Conservation (phyloP, 1,140 invertebrate genomes). For the Melipona quadrifasciata region DNA sequence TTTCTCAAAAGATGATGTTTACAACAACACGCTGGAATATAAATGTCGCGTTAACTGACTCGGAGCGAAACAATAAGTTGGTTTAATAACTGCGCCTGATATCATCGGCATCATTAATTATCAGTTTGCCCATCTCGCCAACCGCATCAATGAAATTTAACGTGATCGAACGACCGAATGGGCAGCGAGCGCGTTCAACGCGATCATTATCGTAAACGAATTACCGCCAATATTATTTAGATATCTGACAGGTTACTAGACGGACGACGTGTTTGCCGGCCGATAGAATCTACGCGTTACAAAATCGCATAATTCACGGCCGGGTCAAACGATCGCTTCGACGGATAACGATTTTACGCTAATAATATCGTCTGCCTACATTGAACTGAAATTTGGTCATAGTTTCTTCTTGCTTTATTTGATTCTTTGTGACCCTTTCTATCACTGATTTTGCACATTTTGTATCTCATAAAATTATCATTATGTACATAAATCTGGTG, state of each 20-base stretch:
- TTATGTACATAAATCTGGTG: too few relatives aligned
- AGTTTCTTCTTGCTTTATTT: background rate
- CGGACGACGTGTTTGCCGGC: constrained; percentile 1
- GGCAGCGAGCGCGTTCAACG: constrained; percentile 3
- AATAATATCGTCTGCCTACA: background rate
- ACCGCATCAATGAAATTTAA: constrained; percentile 47
- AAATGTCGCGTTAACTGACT: background rate
- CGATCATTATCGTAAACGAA: constrained; percentile 43
- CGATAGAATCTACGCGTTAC: constrained; percentile 30
- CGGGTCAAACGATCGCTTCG: background rate
- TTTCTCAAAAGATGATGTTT: background rate
- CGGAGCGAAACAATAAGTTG: constrained; percentile 33
- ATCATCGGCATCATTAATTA: constrained; percentile 48
- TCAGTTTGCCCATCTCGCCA: constrained; percentile 38
- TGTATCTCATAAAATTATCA: too few relatives aligned
- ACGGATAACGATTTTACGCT: background rate
- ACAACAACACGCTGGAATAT: background rate
- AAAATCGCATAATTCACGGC: constrained; percentile 21
- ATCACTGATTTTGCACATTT: too few relatives aligned
- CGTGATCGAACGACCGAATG: constrained; percentile 16
- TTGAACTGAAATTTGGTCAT: background rate
- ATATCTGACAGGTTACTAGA: constrained; percentile 37
- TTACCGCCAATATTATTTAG: constrained; percentile 48
- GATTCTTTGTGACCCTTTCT: background rate
- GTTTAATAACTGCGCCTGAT: constrained; percentile 29